Evolutionary conservation across 2,888 invertebrate species (phyloP), one percentile per base, ranked within the genome.

Genomic region (Caenorhabditis uteleia): DNA sequence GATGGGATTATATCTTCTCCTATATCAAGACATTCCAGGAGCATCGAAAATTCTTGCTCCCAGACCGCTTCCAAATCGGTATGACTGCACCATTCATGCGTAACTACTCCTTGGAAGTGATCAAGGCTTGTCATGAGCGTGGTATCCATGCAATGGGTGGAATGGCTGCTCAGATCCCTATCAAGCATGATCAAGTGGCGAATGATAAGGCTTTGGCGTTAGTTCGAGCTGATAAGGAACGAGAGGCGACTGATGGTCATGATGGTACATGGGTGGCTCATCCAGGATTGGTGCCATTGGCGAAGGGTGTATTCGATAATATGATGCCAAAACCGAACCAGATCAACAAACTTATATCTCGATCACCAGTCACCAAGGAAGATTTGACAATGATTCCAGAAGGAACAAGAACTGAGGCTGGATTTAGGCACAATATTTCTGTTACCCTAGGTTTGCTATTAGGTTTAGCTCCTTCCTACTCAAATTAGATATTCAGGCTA

Each of bases 191-290:
- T 54, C 57, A 70, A 26, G 55, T 31, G 3, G 74, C 71, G 10
- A 70, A 70, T 21, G 68, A 62, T 14, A 75, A 77, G 46, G 83
- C 83, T 2, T 62, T 82, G 31, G 74, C 75, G 4, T 44, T 75
- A 16, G 83, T 83, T 0, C 62, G 75, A 49, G 82, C 82, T 20
- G 84, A 82, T 39, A 84, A 84, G 69, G 78, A 80, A 43, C 73
- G 80, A 6, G 84, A 84, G 69, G 82, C 80, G 7, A 72, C 77
- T 26, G 84, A 84, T 44, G 84, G 89, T 0, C 87, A 88, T 0
- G 89, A 89, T 78, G 90, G 90, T 1, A 89, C 90, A 75, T 87
- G 90, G 87, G 88, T 89, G 5, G 89, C 89, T 68, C 89, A 90
- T 79, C 82, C 88, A 0, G 85, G 88, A 34, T 84, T 89, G 3